Percentiles rank a stretch among this genome's conserved stretches.
phyloP scores from a whole-genome alignment of 2,888 invertebrate genomes.

The Megastigmus dorsalis region DNA sequence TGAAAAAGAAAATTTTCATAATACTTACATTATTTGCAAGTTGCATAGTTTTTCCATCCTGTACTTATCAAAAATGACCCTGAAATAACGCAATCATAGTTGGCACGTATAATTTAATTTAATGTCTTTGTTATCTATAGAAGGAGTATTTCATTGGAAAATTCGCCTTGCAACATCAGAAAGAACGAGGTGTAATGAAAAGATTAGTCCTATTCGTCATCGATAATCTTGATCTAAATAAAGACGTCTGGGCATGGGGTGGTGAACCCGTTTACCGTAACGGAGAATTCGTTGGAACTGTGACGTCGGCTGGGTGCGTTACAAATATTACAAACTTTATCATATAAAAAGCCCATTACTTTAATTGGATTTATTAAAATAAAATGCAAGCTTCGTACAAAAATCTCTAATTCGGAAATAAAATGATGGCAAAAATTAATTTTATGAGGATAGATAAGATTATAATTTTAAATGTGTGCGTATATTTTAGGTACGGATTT shows the following conservation, averaged over 20 bases:
- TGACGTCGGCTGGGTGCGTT: constrained; percentile 83
- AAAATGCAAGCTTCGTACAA: too few species aligned
- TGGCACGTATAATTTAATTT: constrained; percentile 13
- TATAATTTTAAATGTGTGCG: too few species aligned
- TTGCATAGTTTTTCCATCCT: too few species aligned
- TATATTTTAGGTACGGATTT: constrained; percentile 80
- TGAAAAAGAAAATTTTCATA: too few species aligned
- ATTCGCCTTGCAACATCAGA: constrained; percentile 79
- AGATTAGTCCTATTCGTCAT: constrained; percentile 80
- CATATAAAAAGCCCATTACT: too few species aligned
- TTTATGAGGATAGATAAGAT: too few species aligned
- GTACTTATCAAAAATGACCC: too few species aligned
- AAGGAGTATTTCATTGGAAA: constrained; percentile 82
- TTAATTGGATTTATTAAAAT: too few species aligned
- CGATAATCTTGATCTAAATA: constrained; percentile 79
- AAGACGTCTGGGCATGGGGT: constrained; percentile 83
- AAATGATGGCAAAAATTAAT: too few species aligned
- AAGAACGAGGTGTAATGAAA: constrained; percentile 78
- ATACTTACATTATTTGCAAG: too few species aligned
- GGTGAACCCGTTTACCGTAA: constrained; percentile 83
- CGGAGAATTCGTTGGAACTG: constrained; percentile 80
- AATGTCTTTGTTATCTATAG: constrained; percentile 60
- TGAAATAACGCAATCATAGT: too few species aligned
- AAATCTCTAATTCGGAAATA: too few species aligned
- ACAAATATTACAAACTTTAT: constrained; percentile 9